These are phyloP conservation scores for Saccopteryx leptura DNA, from an alignment of 2,113 vertebrate genomes.

Conservation along the genomic window DNA sequence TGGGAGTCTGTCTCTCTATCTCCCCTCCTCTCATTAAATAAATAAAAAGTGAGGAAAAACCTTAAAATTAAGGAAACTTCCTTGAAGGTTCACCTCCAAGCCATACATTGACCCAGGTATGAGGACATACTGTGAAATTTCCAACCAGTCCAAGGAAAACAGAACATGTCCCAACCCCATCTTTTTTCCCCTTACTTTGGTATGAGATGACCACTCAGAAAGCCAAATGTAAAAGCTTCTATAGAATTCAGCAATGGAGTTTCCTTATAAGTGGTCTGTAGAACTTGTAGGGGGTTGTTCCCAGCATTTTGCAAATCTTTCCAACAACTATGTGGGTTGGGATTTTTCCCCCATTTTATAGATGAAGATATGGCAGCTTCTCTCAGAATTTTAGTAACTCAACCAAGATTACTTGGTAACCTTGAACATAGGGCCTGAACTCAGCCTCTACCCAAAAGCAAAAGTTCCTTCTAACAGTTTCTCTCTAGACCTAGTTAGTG, in stretches of 20 bases:
- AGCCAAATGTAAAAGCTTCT: not conserved
- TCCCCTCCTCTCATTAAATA: too few relatives aligned
- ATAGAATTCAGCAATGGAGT: not conserved
- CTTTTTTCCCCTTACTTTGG: not conserved
- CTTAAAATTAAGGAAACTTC: not conserved
- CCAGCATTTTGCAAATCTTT: not conserved
- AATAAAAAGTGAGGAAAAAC: not conserved
- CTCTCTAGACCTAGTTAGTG: not conserved
- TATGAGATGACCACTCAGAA: not conserved
- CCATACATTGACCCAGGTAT: not conserved
- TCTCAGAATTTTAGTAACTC: not conserved
- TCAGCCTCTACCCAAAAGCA: not conserved
- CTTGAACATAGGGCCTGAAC: not conserved
- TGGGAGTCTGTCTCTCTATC: too few relatives aligned
- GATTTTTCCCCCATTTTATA: not conserved
- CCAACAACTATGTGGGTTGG: not conserved
- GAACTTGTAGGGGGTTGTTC: not conserved
- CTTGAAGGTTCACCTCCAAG: not conserved
- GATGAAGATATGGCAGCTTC: not conserved
- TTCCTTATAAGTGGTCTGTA: not conserved
- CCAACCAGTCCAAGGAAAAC: not conserved
- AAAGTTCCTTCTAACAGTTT: not conserved
- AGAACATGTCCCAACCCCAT: not conserved
- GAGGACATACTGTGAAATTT: not conserved
- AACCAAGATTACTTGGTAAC: not conserved